phyloP scores from a whole-genome alignment of 1,140 invertebrate species.

The Oreohelix idahoensis region DNA sequence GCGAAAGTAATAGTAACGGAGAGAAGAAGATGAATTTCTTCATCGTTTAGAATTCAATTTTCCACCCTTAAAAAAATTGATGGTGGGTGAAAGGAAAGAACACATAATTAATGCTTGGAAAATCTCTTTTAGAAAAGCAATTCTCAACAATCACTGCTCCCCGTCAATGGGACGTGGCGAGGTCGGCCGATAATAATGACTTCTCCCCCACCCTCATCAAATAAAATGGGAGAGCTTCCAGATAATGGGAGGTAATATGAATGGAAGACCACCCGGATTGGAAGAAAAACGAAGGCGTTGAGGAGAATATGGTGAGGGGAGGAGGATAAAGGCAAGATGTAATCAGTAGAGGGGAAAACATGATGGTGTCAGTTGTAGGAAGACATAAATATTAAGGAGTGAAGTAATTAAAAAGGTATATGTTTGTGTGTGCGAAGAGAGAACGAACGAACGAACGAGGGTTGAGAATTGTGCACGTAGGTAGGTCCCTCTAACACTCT shows the following conservation, averaged over 20 bases:
- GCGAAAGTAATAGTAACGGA: background rate
- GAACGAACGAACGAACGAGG: no score
- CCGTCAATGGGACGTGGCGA: background rate
- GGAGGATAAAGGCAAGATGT: background rate
- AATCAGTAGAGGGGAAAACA: background rate
- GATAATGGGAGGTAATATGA: background rate
- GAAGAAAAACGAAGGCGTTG: background rate
- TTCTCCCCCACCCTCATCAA: background rate
- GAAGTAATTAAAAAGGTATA: background rate
- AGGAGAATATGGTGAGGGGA: background rate
- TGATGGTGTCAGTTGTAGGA: background rate
- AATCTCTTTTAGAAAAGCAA: conserved; percentile 5
- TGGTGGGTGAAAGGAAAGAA: background rate
- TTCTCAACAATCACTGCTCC: background rate
- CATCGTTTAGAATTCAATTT: conserved; percentile 7
- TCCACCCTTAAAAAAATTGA: background rate
- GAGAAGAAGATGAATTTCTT: background rate
- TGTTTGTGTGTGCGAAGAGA: background rate
- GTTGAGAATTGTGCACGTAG: no score
- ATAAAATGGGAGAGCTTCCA: background rate
- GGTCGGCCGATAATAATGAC: background rate
- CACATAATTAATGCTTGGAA: background rate
- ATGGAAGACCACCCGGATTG: background rate
- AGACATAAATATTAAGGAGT: background rate
- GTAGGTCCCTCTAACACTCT: no score